Conservation (phyloP, 2,113 vertebrate species). For the Canis aureus region DNA sequence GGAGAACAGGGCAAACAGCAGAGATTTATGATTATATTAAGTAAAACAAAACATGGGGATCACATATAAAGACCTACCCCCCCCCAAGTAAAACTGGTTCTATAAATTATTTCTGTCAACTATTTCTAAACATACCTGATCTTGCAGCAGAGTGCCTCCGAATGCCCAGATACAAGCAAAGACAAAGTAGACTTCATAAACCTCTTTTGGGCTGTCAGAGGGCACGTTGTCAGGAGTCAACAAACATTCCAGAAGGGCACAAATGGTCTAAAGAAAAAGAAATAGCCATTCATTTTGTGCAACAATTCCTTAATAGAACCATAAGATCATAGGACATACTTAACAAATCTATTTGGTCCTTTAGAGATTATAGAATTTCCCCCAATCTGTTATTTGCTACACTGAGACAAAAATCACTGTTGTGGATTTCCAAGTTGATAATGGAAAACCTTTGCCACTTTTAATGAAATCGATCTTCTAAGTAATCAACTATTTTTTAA, state of each 20-base stretch:
- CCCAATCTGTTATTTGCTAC: background rate
- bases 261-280: constrained; percentile 81
- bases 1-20: background rate
- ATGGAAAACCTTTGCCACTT: background rate
- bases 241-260: constrained; percentile 84
- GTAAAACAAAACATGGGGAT: background rate
- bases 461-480: background rate
- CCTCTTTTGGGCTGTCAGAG: constrained; percentile 80
- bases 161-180: constrained; percentile 86
- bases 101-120: background rate
- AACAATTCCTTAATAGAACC: background rate
- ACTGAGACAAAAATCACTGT: background rate
- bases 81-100: background rate
- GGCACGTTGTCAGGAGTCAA: constrained; percentile 85
- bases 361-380: background rate
- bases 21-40: background rate
- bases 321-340: background rate
- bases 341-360: background rate
- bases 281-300: background rate
- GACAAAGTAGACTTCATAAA: constrained; percentile 84
- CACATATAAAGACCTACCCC: background rate
- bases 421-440: background rate
- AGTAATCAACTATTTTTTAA: background rate
- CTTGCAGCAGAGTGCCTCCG: constrained; percentile 79
- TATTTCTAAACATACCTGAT: constrained; percentile 77